These are phyloP conservation scores for Amblyteles armatorius DNA, from an alignment of 2,888 invertebrate species.

Conservation along the genomic window DNA sequence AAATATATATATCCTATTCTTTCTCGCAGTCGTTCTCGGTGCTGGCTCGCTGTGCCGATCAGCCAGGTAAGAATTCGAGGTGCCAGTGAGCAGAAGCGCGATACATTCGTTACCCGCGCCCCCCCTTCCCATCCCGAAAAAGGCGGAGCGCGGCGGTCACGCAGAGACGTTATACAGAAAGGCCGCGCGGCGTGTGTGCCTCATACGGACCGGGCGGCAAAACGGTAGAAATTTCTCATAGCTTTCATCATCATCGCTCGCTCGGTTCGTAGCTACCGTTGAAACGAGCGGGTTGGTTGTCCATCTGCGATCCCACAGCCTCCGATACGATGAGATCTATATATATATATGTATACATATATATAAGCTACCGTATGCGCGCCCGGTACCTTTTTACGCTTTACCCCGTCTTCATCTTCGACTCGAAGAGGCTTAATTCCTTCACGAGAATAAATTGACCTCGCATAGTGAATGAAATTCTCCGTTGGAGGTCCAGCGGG, in stretches of 20 bases:
- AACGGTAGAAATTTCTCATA: slow-evolving; percentile 64
- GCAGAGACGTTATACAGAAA: slow-evolving; percentile 13
- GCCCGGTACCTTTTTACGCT: slow-evolving; percentile 60
- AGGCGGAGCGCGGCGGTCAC: slow-evolving; percentile 12
- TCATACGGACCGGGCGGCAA: slow-evolving; percentile 42
- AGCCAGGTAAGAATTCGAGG: slow-evolving; percentile 61
- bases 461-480: slow-evolving; percentile 76
- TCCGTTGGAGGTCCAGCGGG: slow-evolving; percentile 79
- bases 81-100: slow-evolving; percentile 62
- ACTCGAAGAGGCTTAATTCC: slow-evolving; percentile 59
- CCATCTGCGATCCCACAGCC: slow-evolving; percentile 65
- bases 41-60: slow-evolving; percentile 29
- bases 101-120: slow-evolving; percentile 56
- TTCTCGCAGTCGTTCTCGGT: slow-evolving; percentile 14
- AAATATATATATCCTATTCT: slow-evolving; percentile 30
- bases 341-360: background rate
- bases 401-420: slow-evolving; percentile 55
- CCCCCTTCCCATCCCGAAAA: slow-evolving; percentile 16
- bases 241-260: slow-evolving; percentile 61
- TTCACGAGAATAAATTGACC: slow-evolving; percentile 69
- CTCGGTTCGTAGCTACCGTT: slow-evolving; percentile 72
- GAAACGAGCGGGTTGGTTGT: slow-evolving; percentile 72
- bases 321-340: slow-evolving; percentile 57
- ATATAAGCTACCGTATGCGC: slow-evolving; percentile 51
- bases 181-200: slow-evolving; percentile 20